Percentiles rank a stretch among this genome's conserved stretches.
phyloP scores from a whole-genome alignment of 2,113 vertebrate genomes.

The Sander vitreus region DNA sequence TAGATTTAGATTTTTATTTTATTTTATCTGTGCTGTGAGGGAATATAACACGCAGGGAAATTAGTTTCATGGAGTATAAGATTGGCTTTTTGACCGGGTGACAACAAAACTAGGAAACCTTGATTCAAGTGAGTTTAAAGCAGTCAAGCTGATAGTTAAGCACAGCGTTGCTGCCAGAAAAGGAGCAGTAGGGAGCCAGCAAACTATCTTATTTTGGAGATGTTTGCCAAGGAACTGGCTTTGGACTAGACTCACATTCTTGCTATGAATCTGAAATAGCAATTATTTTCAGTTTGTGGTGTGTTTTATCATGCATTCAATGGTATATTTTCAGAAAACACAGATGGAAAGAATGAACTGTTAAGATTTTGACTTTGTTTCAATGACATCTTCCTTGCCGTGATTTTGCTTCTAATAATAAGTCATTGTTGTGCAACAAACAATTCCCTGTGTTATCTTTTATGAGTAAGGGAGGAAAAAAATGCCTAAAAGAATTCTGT shows the following conservation, averaged over 20 bases:
- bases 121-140: slow-evolving; percentile 67
- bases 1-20: not conserved
- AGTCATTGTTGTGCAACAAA: slow-evolving; percentile 40
- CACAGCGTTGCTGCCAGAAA: slow-evolving; percentile 56
- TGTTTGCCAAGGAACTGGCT: slow-evolving; percentile 66
- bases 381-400: slow-evolving; percentile 54
- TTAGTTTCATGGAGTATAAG: slow-evolving; percentile 29
- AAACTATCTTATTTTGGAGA: slow-evolving; percentile 56
- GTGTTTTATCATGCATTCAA: slow-evolving; percentile 39
- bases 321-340: slow-evolving; percentile 63
- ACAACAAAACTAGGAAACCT: slow-evolving; percentile 61
- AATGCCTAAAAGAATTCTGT: slow-evolving; percentile 16
- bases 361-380: slow-evolving; percentile 61
- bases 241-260: slow-evolving; percentile 50
- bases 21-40: slow-evolving; percentile 3
- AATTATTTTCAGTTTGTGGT: slow-evolving; percentile 64
- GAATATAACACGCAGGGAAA: slow-evolving; percentile 22
- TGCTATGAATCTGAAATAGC: slow-evolving; percentile 52
- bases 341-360: slow-evolving; percentile 69
- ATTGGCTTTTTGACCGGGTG: slow-evolving; percentile 61
- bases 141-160: slow-evolving; percentile 66
- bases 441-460: not conserved
- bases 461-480: not conserved
- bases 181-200: slow-evolving; percentile 52
- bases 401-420: slow-evolving; percentile 56